Percentiles rank a stretch among this genome's conserved stretches.
Conservation (phyloP, 2,113 vertebrate species). For the Scophthalmus maximus region DNA sequence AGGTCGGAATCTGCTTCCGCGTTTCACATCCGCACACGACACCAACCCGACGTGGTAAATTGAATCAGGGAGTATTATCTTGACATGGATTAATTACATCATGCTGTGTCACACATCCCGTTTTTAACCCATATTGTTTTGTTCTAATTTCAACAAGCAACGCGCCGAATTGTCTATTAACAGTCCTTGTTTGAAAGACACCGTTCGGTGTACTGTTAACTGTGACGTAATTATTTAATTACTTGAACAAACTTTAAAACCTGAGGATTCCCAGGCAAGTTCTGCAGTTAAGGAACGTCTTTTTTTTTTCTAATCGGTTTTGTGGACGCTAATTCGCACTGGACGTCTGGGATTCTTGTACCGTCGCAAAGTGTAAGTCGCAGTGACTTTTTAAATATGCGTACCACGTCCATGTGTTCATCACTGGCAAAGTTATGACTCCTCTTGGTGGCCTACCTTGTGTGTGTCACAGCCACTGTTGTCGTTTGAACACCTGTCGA, state of each 20-base stretch:
- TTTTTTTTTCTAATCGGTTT: background rate
- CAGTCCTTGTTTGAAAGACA: background rate
- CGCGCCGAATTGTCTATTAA: background rate
- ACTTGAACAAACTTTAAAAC: background rate
- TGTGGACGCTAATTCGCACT: background rate
- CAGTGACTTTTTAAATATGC: background rate
- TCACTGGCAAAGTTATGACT: background rate
- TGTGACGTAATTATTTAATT: background rate
- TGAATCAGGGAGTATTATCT: too few relatives aligned
- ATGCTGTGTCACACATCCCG: too few relatives aligned
- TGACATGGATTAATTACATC: too few relatives aligned
- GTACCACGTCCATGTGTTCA: background rate
- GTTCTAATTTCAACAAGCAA: too few relatives aligned
- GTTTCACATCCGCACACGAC: too few relatives aligned
- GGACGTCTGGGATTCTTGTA: background rate
- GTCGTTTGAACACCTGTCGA: too few relatives aligned
- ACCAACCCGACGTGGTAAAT: too few relatives aligned
- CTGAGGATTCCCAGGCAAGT: background rate
- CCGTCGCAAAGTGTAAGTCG: background rate
- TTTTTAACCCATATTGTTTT: too few relatives aligned
- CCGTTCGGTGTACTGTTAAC: background rate
- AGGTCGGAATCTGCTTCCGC: too few relatives aligned
- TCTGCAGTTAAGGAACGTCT: background rate
- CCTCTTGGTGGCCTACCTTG: too few relatives aligned
- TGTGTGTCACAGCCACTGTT: too few relatives aligned